A percentile compares a stretch with the other conserved stretches of the same genome.
phyloP scores from a whole-genome alignment of 2,113 vertebrate genomes.

The Colistium nudipinnis region DNA sequence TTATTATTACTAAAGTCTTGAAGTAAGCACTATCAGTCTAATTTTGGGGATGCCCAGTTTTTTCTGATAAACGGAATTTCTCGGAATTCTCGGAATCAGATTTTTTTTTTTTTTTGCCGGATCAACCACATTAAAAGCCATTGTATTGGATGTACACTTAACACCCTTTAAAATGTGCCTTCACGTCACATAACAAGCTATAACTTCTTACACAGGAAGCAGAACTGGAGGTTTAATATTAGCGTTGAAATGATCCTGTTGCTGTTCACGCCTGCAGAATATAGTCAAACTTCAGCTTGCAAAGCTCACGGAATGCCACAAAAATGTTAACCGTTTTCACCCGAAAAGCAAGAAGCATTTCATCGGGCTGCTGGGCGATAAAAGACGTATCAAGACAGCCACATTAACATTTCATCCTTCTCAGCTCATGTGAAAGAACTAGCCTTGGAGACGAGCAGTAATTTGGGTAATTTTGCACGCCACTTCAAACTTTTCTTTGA shows the following conservation, averaged over 20 bases:
- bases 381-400: slow-evolving; percentile 43
- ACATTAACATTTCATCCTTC: slow-evolving; percentile 45
- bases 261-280: neutral
- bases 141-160: no score
- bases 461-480: slow-evolving; percentile 61
- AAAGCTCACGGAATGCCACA: slow-evolving; percentile 3
- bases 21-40: no score
- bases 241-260: neutral
- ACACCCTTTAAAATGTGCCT: no score
- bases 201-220: no score
- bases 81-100: no score
- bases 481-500: slow-evolving; percentile 52
- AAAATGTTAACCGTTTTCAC: slow-evolving; percentile 35
- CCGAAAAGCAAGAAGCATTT: slow-evolving; percentile 15
- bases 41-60: no score
- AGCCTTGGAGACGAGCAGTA: slow-evolving; percentile 39
- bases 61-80: no score
- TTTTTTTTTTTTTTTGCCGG: no score
- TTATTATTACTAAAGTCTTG: no score
- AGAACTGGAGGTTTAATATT: neutral
- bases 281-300: no score
- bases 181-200: no score
- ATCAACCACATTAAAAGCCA: no score
- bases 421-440: slow-evolving; percentile 24
- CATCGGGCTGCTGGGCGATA: slow-evolving; percentile 23